A percentile compares a stretch with the other conserved stretches of the same genome.
These are phyloP conservation scores for Scophthalmus maximus DNA, from an alignment of 2,113 vertebrate genomes.

Conservation along the genomic window DNA sequence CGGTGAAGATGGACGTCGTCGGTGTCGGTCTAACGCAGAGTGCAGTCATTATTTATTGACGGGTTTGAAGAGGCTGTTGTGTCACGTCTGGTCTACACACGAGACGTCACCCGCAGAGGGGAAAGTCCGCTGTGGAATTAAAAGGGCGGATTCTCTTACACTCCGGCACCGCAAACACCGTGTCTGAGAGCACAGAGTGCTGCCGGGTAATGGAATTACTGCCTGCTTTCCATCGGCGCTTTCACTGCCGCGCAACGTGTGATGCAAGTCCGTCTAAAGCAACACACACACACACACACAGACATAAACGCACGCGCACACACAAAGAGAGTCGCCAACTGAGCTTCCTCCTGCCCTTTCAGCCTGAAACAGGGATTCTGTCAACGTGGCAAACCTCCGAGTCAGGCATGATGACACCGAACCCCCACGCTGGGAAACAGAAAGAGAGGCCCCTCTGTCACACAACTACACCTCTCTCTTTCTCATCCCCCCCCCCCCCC, in stretches of 20 bases:
- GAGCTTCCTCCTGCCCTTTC: constrained; percentile 57
- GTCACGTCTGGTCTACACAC: constrained; percentile 50
- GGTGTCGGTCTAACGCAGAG: not conserved
- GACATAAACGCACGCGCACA: too few species aligned
- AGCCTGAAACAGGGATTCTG: constrained; percentile 58
- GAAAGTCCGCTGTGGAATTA: constrained; percentile 35
- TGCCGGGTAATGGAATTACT: constrained; percentile 63
- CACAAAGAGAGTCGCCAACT: constrained; percentile 36
- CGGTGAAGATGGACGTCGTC: constrained; percentile 7
- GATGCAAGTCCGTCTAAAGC: constrained; percentile 53
- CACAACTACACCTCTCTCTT: constrained; percentile 32
- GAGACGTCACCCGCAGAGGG: constrained; percentile 35
- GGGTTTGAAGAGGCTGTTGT: constrained; percentile 34
- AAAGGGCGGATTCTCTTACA: constrained; percentile 37
- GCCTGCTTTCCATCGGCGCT: constrained; percentile 41
- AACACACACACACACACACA: constrained; percentile 18
- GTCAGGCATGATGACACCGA: constrained; percentile 46
- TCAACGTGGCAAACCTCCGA: constrained; percentile 76
- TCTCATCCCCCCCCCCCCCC: constrained; percentile 42
- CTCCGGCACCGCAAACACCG: not conserved
- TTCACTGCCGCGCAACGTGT: constrained; percentile 44
- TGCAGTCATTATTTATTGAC: constrained; percentile 42
- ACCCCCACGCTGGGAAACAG: constrained; percentile 30
- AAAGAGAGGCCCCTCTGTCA: constrained; percentile 49
- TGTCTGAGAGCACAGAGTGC: constrained; percentile 28